A percentile compares a stretch with the other conserved stretches of the same genome.
Conservation (phyloP, 2,888 invertebrate genomes). For the Drosophila helvetica region DNA sequence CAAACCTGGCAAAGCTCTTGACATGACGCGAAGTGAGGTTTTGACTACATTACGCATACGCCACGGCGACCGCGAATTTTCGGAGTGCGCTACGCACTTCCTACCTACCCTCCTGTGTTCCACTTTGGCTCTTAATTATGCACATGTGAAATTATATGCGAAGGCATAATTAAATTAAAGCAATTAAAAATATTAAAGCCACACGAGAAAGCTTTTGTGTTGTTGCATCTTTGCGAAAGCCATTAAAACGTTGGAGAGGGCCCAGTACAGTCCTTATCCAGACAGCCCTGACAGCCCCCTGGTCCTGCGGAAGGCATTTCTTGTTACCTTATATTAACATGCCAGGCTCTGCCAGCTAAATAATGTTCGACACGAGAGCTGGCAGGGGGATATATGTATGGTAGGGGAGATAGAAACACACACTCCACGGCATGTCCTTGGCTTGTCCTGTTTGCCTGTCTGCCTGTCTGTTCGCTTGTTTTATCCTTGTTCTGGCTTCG, state of each 20-base stretch:
- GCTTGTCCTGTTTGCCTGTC: constrained; percentile 20
- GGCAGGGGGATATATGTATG: not conserved
- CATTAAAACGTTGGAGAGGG: constrained; percentile 29
- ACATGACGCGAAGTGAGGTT: constrained; percentile 44
- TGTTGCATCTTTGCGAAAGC: constrained; percentile 13
- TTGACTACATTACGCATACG: constrained; percentile 42
- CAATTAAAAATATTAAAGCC: constrained; percentile 43
- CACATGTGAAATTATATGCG: not conserved
- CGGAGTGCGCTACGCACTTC: not conserved
- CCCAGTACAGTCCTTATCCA: not conserved
- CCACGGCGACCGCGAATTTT: not conserved
- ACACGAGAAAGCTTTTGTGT: not conserved
- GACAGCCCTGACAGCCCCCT: not conserved
- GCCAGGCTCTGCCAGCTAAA: constrained; percentile 47
- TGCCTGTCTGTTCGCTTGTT: constrained; percentile 19
- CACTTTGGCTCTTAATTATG: constrained; percentile 9
- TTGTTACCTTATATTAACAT: constrained; percentile 46
- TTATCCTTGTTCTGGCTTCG: constrained; percentile 8
- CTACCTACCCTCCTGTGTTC: not conserved
- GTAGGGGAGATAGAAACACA: not conserved
- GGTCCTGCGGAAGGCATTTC: constrained; percentile 20
- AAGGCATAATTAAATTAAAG: constrained; percentile 28
- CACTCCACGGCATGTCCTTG: constrained; percentile 27
- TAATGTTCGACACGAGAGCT: constrained; percentile 42
- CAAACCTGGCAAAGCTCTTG: constrained; percentile 16